These are phyloP conservation scores for Malaclemys terrapin DNA, from an alignment of 2,113 vertebrate genomes.

Conservation along the genomic window DNA sequence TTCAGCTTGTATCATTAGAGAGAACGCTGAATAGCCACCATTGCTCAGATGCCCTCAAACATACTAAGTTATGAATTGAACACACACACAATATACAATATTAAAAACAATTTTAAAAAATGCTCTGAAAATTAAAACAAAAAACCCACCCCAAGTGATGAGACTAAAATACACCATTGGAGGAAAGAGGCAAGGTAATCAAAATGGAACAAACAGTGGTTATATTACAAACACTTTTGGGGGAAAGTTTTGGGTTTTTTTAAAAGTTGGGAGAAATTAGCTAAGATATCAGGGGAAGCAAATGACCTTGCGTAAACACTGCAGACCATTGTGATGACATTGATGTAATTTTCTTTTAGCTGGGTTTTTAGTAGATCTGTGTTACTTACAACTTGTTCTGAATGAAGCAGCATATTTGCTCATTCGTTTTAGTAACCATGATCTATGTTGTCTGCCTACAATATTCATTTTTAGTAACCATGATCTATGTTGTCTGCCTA, in stretches of 20 bases:
- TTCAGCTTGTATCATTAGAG: neutral
- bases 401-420: neutral
- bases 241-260: neutral
- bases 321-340: neutral
- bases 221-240: neutral
- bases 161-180: neutral
- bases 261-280: neutral
- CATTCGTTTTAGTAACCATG: neutral
- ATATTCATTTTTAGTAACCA: neutral
- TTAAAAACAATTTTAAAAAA: conserved; percentile 3
- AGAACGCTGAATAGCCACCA: neutral
- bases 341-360: neutral
- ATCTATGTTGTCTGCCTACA: neutral
- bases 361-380: neutral
- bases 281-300: neutral
- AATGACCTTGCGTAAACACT: neutral
- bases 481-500: neutral
- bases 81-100: neutral
- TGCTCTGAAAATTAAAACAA: neutral
- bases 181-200: conserved; percentile 1
- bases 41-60: neutral
- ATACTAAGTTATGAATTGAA: neutral
- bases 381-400: neutral
- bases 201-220: neutral
- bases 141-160: neutral